These are phyloP conservation scores for Schlechtendalia chinensis DNA, from an alignment of 1,140 invertebrate genomes.

Conservation along the genomic window DNA sequence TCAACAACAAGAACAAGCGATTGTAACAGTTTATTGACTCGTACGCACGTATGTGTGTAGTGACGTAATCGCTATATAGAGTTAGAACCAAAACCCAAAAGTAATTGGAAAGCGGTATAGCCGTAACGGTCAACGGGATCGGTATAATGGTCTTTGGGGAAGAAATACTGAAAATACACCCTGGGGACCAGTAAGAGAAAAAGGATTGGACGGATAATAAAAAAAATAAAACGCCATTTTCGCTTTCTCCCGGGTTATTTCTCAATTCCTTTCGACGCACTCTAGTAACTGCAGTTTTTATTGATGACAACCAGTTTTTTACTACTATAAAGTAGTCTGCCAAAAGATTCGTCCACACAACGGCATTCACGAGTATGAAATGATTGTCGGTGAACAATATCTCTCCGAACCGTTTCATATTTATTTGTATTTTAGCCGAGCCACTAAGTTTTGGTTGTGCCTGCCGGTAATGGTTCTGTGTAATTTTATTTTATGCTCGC, in stretches of 20 bases:
- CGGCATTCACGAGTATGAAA: no score
- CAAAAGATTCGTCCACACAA: not conserved
- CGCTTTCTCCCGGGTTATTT: not conserved
- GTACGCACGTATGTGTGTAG: not conserved
- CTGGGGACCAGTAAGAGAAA: constrained; percentile 1
- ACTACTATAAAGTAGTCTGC: not conserved
- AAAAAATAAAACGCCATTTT: constrained; percentile 1
- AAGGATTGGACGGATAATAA: not conserved
- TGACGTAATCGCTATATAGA: not conserved
- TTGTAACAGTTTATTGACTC: constrained; percentile 1
- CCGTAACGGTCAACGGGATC: not conserved
- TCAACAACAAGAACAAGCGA: not conserved
- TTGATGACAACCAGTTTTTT: not conserved
- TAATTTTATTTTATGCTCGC: no score
- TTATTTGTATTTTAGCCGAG: no score
- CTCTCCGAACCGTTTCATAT: no score
- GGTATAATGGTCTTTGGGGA: not conserved
- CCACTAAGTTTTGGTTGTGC: no score
- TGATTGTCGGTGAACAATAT: no score
- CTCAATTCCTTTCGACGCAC: not conserved
- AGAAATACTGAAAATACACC: constrained; percentile 21
- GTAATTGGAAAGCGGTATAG: constrained; percentile 9
- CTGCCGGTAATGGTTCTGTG: no score
- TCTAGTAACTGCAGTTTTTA: not conserved
- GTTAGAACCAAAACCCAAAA: not conserved